Base-by-base conservation (phyloP, 2,113 vertebrate species). In the Scomber scombrus region DNA sequence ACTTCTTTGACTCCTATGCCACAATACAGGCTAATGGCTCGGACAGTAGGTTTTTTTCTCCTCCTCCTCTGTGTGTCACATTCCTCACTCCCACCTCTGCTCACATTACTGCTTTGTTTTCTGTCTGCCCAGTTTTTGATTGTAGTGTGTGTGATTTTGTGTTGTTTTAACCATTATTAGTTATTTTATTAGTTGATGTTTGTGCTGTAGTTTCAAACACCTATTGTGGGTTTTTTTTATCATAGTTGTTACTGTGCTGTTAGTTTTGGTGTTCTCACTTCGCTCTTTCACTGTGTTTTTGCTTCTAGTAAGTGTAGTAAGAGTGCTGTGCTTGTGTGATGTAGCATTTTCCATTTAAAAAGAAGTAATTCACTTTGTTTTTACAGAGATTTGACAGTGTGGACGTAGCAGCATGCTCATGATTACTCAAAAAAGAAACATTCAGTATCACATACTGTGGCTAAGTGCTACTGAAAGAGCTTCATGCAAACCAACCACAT, bases 1-100 rank as follows among this genome's bases (percentile, higher is more conserved):
- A 96, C 94, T 96, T 96, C 94, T 96, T 96, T 95, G 95, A 96
- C 91, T 95, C 94, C 90, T 96, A 95, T 92, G 94, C 95, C 91
- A 94, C 95, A 70, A 75, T 96, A 52, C 94, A 96, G 88, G 91
- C 94, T 86, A 95, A 95, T 94, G 95, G 94, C 91, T 90, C 92
- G 31, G 95, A 96, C 93, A 95, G 95, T 96, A 96, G 93, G 95
- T 94, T 88, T 81, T 86, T 75, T 82, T 88, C 77, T 88, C 77
- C 91, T 88, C 86, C 90, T 89, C 85, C 71, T 85, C 55, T 64
- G 76, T 9, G 60, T 78, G 75, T 75, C 70, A 60, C 77, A 56
- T 71, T 79, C 74, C 69, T 88, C 75, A 19, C 16, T 79, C 72
- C 49, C 52, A 56, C 73, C 21, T 50, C 78, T 52, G 49, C 58